Conservation (phyloP, 2,888 invertebrate genomes). For the Polydesmus complanatus region DNA sequence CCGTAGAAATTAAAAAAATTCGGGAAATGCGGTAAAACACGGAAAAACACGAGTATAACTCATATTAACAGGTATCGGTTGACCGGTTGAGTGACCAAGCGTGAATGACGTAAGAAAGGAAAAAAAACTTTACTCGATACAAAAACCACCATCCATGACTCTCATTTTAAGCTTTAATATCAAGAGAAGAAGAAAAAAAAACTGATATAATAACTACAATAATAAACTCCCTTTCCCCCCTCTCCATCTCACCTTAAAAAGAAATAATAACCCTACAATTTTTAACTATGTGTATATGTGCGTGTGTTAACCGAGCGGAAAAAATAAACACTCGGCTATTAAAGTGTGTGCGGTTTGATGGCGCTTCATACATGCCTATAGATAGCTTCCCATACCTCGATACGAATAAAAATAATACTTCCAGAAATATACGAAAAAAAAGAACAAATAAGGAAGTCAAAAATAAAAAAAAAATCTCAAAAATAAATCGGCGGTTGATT, state of each 20-base stretch:
- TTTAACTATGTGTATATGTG: neutral
- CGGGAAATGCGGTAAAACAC: neutral
- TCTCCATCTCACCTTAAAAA: neutral
- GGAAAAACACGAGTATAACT: neutral
- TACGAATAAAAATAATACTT: neutral
- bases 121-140: neutral
- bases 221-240: too few species aligned
- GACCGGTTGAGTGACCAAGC: neutral
- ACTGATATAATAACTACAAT: too few species aligned
- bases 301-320: neutral
- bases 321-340: neutral
- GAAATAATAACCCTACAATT: neutral
- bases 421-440: neutral
- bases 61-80: neutral
- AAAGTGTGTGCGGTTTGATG: too few species aligned
- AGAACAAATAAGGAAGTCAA: neutral
- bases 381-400: too few species aligned
- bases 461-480: neutral
- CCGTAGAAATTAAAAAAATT: neutral
- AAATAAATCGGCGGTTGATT: too few species aligned
- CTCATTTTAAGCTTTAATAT: neutral
- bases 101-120: too few species aligned
- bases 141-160: neutral
- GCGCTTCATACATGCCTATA: too few species aligned
- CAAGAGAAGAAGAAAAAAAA: neutral